Evolutionary conservation across 2,888 invertebrate genomes (phyloP).

Genomic region (Itoplectis maculator): DNA sequence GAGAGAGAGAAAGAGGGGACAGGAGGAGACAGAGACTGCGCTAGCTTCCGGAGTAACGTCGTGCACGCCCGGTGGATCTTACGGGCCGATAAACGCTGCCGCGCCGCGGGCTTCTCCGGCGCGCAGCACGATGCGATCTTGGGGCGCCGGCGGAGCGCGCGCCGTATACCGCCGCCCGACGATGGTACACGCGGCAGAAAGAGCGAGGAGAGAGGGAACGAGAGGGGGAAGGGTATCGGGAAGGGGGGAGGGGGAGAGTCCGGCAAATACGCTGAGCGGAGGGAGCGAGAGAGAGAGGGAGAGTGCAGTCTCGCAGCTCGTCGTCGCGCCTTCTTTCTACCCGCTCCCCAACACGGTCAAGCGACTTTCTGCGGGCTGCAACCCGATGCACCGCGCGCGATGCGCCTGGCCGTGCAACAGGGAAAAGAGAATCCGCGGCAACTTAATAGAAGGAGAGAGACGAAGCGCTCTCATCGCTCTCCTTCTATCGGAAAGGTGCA

Average conservation of each 20-base stretch:
- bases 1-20: background rate
- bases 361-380: conserved; percentile 24
- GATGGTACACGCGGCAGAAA: background rate
- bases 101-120: conserved; percentile 68
- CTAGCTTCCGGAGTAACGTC: conserved; percentile 68
- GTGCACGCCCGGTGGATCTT: conserved; percentile 68
- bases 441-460: conserved; percentile 11
- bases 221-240: no score
- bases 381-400: conserved; percentile 25
- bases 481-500: conserved; percentile 27
- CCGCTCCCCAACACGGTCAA: conserved; percentile 30
- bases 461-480: background rate
- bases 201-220: background rate
- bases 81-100: conserved; percentile 69
- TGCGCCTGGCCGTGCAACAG: background rate
- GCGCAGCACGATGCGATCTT: conserved; percentile 68
- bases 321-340: conserved; percentile 30
- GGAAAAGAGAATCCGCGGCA: background rate
- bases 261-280: background rate
- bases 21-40: conserved; percentile 19
- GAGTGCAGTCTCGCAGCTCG: conserved; percentile 10
- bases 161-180: conserved; percentile 30
- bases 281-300: background rate
- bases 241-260: background rate
- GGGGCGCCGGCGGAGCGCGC: conserved; percentile 69